phyloP scores from a whole-genome alignment of 2,113 vertebrate species.

The Podiceps cristatus region DNA sequence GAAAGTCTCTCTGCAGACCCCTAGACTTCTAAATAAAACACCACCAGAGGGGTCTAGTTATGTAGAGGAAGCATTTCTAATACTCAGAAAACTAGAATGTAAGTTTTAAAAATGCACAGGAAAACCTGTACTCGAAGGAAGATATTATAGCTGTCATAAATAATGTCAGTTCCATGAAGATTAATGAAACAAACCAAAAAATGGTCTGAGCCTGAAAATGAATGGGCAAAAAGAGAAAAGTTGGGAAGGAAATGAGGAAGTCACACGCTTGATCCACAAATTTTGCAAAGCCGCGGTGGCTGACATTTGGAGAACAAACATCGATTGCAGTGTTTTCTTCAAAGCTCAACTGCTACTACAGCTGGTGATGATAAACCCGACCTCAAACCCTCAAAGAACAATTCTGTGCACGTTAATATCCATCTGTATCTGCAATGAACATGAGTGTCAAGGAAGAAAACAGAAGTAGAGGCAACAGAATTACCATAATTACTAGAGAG shows the following conservation, averaged over 20 bases:
- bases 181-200: background rate
- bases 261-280: rapidly evolving
- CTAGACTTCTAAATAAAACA: background rate
- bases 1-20: background rate
- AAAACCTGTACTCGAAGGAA: background rate
- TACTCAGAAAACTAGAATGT: background rate
- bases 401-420: background rate
- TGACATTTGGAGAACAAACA: background rate
- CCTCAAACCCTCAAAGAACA: background rate
- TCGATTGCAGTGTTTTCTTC: background rate
- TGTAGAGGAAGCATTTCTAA: background rate
- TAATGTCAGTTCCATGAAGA: background rate
- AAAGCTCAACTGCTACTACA: background rate
- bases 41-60: background rate
- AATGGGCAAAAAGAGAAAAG: background rate
- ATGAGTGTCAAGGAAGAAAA: background rate
- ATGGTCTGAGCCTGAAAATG: background rate
- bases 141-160: background rate
- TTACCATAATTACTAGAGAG: background rate
- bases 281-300: background rate
- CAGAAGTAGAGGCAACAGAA: background rate
- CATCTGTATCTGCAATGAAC: background rate
- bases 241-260: background rate
- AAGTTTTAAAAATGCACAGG: background rate
- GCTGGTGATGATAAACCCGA: background rate